phyloP scores from a whole-genome alignment of 2,113 vertebrate genomes.

The Tretioscincus oriximinensis region DNA sequence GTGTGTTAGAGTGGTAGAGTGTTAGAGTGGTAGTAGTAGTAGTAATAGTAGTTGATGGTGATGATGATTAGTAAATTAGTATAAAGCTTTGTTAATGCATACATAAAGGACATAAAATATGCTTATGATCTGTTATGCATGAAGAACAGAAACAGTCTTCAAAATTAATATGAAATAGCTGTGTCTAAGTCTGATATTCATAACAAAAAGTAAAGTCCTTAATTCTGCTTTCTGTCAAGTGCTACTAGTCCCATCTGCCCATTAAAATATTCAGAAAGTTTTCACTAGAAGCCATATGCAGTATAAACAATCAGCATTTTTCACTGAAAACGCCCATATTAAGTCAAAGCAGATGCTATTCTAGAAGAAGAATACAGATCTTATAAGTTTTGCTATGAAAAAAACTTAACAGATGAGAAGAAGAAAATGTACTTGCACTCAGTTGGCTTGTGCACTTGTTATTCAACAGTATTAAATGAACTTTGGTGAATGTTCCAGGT shows the following conservation, averaged over 20 bases:
- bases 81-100: too few relatives aligned
- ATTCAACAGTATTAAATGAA: constrained; percentile 2
- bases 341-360: constrained; percentile 23
- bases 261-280: not conserved
- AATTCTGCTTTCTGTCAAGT: constrained; percentile 37
- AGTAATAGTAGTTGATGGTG: too few relatives aligned
- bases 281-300: not conserved
- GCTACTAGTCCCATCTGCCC: not conserved
- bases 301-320: constrained; percentile 5
- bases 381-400: not conserved
- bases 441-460: too few relatives aligned
- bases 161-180: not conserved
- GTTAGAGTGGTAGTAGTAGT: too few relatives aligned
- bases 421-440: constrained; percentile 8
- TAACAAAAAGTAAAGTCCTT: constrained; percentile 6
- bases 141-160: constrained; percentile 18
- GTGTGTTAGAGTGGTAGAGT: too few relatives aligned
- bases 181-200: constrained; percentile 15
- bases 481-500: not conserved
- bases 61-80: too few relatives aligned
- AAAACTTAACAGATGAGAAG: not conserved
- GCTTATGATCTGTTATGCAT: not conserved
- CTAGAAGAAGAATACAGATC: not conserved
- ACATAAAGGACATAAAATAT: too few relatives aligned
- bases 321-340: constrained; percentile 6